phyloP scores from a whole-genome alignment of 1,140 invertebrate genomes.

The Caligus rogercresseyi region DNA sequence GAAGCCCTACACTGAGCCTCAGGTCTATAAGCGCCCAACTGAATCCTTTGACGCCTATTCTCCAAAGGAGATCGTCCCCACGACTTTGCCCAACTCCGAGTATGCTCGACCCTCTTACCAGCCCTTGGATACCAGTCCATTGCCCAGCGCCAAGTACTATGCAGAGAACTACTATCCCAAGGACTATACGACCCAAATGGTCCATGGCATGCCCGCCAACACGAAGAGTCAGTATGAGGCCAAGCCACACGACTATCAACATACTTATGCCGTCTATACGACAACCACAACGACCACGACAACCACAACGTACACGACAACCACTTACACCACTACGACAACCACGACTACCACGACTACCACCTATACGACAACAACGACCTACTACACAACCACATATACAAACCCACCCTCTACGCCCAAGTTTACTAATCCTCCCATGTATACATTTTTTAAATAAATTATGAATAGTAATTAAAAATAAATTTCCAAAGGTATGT shows the following conservation, averaged over 20 bases:
- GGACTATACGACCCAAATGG: neutral
- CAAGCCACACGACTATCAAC: neutral
- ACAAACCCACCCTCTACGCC: neutral
- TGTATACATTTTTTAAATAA: neutral
- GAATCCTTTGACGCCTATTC: neutral
- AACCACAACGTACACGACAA: neutral
- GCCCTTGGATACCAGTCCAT: neutral
- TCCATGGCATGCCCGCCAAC: neutral
- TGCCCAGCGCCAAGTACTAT: neutral
- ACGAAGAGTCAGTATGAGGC: neutral
- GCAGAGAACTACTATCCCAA: neutral
- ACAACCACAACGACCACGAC: neutral
- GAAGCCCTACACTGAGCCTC: neutral
- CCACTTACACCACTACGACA: neutral
- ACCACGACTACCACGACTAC: neutral
- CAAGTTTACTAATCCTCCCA: neutral
- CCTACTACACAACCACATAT: neutral
- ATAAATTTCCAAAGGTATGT: too few species aligned
- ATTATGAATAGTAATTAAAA: too few species aligned
- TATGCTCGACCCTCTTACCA: neutral
- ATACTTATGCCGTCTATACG: neutral
- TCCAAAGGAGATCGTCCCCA: neutral
- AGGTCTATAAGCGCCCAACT: neutral
- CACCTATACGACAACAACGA: neutral
- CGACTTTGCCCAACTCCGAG: neutral